A percentile compares a stretch with the other conserved stretches of the same genome.
These are phyloP conservation scores for Ochlodes sylvanus DNA, from an alignment of 2,888 invertebrate genomes.

Conservation along the genomic window DNA sequence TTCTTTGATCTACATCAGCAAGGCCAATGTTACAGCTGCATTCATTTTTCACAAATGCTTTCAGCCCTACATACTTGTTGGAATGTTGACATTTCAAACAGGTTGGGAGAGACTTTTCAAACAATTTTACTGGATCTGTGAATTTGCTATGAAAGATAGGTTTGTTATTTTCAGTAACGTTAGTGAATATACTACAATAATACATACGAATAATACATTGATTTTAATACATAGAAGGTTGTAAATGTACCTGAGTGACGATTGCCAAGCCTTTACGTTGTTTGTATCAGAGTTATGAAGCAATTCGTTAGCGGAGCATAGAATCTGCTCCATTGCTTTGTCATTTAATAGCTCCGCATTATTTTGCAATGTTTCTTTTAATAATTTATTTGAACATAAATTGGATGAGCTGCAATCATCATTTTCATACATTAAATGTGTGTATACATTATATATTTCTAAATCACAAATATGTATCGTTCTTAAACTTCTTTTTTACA, in stretches of 20 bases:
- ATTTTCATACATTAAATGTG: not conserved
- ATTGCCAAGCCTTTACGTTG: constrained; percentile 61
- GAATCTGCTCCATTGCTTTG: constrained; percentile 50
- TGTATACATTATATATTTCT: too few species aligned
- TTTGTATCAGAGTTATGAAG: constrained; percentile 52
- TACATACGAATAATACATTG: constrained; percentile 35
- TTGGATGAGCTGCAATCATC: constrained; percentile 62
- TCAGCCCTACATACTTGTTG: constrained; percentile 44
- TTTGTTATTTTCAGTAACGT: not conserved
- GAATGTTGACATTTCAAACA: constrained; percentile 55
- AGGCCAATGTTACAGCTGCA: constrained; percentile 61
- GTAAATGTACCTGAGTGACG: constrained; percentile 55
- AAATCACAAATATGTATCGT: too few species aligned
- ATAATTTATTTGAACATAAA: constrained; percentile 55
- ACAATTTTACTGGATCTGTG: constrained; percentile 55
- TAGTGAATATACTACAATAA: too few species aligned
- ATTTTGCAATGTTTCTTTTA: constrained; percentile 57
- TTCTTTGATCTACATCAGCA: constrained; percentile 10
- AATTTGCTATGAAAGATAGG: constrained; percentile 57
- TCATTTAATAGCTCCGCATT: constrained; percentile 52
- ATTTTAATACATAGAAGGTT: constrained; percentile 43
- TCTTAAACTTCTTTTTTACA: too few species aligned
- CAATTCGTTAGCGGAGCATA: constrained; percentile 51
- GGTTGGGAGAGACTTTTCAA: constrained; percentile 54
- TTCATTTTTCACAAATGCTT: constrained; percentile 51